Evolutionary conservation across 2,113 vertebrate genomes (phyloP).

Genomic region (Alligator sinensis): DNA sequence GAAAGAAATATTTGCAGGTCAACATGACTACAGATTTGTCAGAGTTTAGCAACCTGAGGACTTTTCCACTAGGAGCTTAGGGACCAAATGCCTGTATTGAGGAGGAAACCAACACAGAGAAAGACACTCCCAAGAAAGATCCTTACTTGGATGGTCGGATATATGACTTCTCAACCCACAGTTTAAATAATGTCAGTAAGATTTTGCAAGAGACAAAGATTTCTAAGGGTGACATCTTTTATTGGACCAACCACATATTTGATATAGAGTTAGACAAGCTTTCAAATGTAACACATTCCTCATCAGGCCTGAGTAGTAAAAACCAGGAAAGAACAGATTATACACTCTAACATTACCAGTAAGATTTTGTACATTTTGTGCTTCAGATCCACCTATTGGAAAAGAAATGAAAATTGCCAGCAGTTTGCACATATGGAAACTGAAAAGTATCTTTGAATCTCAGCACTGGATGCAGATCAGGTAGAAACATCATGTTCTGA

Average conservation of each 20-base stretch:
- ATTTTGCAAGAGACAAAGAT: no score
- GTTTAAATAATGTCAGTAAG: background rate
- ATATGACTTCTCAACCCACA: background rate
- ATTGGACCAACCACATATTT: no score
- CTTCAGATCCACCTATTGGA: background rate
- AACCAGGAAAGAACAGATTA: no score
- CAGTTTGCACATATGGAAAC: background rate
- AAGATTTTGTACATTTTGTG: no score
- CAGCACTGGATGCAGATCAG: slow-evolving; percentile 41
- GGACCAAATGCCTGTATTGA: background rate
- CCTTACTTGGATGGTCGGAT: background rate
- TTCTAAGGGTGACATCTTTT: no score
- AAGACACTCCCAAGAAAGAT: background rate
- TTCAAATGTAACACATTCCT: no score
- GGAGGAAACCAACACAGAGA: slow-evolving; percentile 40
- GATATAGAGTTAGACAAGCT: no score
- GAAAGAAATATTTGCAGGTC: slow-evolving; percentile 61
- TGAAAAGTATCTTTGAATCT: slow-evolving; percentile 10
- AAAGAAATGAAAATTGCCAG: slow-evolving; percentile 6
- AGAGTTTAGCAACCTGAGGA: slow-evolving; percentile 45
- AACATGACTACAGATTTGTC: slow-evolving; percentile 58
- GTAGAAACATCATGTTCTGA: slow-evolving; percentile 7
- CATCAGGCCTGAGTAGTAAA: no score
- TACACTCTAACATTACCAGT: no score
- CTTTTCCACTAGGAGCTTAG: slow-evolving; percentile 5